phyloP scores from a whole-genome alignment of 2,797 vertebrate genomes.

The Anguilla megastoma region DNA sequence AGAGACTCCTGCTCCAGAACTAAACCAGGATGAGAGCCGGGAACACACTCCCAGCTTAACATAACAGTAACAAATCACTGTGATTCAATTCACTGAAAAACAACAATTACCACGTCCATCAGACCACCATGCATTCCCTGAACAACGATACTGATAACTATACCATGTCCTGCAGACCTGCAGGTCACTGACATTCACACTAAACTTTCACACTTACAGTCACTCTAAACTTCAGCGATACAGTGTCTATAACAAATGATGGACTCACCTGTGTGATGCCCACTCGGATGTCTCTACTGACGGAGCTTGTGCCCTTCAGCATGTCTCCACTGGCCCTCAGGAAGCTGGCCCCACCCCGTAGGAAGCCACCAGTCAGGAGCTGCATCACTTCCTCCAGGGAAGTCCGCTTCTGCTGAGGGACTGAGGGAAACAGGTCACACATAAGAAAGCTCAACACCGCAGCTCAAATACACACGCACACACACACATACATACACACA shows the following conservation, averaged over 20 bases:
- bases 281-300: slow-evolving; percentile 83
- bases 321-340: slow-evolving; percentile 87
- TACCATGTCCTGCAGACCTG: too few relatives aligned
- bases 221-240: not conserved
- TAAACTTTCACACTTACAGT: not conserved
- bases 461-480: too few relatives aligned
- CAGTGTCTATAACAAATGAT: not conserved
- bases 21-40: too few relatives aligned
- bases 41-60: too few relatives aligned
- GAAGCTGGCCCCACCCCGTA: slow-evolving; percentile 85
- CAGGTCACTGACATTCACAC: not conserved
- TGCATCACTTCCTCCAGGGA: slow-evolving; percentile 86
- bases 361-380: slow-evolving; percentile 83
- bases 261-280: slow-evolving; percentile 86
- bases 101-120: too few relatives aligned
- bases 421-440: slow-evolving; percentile 41
- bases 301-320: slow-evolving; percentile 85
- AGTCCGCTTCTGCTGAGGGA: slow-evolving; percentile 65
- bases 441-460: too few relatives aligned
- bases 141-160: not conserved
- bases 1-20: too few relatives aligned
- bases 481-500: too few relatives aligned
- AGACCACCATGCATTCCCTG: not conserved
- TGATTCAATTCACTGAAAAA: too few relatives aligned
- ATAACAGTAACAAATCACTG: too few relatives aligned